Percentiles rank a stretch among this genome's conserved stretches.
These are phyloP conservation scores for Drosophila setifemur DNA, from an alignment of 1,140 invertebrate genomes.

Conservation along the genomic window DNA sequence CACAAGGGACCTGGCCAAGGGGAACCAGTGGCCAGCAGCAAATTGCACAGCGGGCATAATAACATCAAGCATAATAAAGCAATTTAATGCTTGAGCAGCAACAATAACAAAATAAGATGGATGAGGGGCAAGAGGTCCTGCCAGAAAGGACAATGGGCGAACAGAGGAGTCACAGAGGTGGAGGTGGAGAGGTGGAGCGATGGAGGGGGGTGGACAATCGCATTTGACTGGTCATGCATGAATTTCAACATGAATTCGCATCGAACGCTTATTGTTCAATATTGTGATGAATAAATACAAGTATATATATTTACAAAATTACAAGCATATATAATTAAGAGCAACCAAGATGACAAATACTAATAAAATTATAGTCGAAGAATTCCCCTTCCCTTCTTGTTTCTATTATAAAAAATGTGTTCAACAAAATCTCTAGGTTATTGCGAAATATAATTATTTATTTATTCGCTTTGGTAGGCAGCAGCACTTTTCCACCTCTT, in stretches of 20 bases:
- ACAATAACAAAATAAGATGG: not conserved
- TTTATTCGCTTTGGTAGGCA: not conserved
- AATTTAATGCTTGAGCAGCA: slow-evolving; percentile 68
- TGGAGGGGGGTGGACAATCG: slow-evolving; percentile 26
- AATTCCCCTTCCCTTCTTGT: too few relatives aligned
- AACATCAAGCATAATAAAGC: slow-evolving; percentile 73
- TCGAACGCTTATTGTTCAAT: slow-evolving; percentile 2
- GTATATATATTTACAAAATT: not conserved
- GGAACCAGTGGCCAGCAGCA: slow-evolving; percentile 44
- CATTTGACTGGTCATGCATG: slow-evolving; percentile 54
- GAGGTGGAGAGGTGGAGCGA: not conserved
- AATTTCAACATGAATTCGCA: slow-evolving; percentile 54
- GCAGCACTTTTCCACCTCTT: not conserved
- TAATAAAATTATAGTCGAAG: too few relatives aligned
- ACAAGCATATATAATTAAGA: not conserved
- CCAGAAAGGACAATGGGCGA: not conserved
- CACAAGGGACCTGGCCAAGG: slow-evolving; percentile 4
- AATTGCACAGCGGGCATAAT: slow-evolving; percentile 66
- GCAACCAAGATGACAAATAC: too few relatives aligned
- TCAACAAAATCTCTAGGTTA: too few relatives aligned
- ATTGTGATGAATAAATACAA: not conserved
- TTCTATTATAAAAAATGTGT: too few relatives aligned
- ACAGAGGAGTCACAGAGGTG: too few relatives aligned
- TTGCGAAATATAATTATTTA: not conserved
- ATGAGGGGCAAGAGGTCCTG: not conserved